phyloP scores from a whole-genome alignment of 2,113 vertebrate genomes.

The Cavia aperea region DNA sequence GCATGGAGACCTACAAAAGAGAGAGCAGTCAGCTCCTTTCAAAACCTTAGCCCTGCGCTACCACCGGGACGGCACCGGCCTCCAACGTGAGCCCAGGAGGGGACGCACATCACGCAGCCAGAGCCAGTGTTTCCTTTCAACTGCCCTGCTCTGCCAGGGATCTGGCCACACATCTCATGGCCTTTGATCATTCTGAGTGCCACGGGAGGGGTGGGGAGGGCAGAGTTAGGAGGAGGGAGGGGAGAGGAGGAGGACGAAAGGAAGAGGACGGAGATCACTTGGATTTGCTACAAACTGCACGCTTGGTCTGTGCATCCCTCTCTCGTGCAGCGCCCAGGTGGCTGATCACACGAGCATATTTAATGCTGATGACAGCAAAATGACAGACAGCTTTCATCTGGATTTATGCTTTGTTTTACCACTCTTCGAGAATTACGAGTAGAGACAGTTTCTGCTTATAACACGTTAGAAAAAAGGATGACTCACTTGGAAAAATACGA shows the following conservation, averaged over 20 bases:
- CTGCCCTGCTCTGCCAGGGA: background rate
- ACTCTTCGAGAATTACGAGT: background rate
- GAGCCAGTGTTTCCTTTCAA: background rate
- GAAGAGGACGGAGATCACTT: too few relatives aligned
- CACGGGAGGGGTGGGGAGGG: background rate
- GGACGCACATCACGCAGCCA: background rate
- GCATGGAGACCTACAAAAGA: background rate
- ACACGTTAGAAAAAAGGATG: background rate
- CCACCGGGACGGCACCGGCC: too few relatives aligned
- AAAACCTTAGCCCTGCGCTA: background rate
- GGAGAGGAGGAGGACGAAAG: too few relatives aligned
- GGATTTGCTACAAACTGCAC: background rate
- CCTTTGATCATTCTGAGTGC: background rate
- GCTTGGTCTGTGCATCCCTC: background rate
- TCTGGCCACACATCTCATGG: background rate
- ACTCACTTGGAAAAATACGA: background rate
- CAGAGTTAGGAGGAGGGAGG: background rate
- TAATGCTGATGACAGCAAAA: background rate
- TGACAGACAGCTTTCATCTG: background rate
- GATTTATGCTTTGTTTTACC: background rate
- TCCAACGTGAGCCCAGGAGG: background rate
- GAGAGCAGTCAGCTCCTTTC: too few relatives aligned
- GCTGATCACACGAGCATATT: background rate
- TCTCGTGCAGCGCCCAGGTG: background rate
- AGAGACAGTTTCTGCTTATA: background rate